A percentile compares a stretch with the other conserved stretches of the same genome.
These are phyloP conservation scores for Ammodytes dubius DNA, from an alignment of 2,113 vertebrate species.

Conservation along the genomic window DNA sequence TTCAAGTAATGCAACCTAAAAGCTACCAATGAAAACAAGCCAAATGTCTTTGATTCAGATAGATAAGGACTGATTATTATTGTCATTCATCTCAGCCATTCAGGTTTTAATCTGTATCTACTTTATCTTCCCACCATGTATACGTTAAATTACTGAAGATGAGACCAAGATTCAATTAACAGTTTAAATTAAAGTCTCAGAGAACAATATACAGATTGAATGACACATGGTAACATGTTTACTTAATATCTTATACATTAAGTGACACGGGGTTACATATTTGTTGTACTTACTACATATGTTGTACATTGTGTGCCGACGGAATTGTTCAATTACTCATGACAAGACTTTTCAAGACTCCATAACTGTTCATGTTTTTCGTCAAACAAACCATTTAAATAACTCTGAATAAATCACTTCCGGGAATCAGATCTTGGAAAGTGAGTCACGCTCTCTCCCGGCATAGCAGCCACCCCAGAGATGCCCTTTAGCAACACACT, in stretches of 20 bases:
- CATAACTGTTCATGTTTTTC: not conserved
- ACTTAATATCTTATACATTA: too few relatives aligned
- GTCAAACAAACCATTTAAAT: not conserved
- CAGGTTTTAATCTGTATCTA: too few relatives aligned
- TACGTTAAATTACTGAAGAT: not conserved
- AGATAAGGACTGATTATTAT: too few relatives aligned
- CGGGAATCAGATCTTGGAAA: conserved; percentile 37
- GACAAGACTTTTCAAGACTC: not conserved
- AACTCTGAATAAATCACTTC: conserved; percentile 16
- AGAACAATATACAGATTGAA: not conserved
- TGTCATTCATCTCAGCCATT: too few relatives aligned
- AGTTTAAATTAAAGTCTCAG: not conserved
- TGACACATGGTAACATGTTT: not conserved
- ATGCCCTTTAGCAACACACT: conserved; percentile 51
- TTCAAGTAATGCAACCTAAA: not conserved
- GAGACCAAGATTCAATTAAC: not conserved
- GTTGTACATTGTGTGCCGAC: not conserved
- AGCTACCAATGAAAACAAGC: not conserved
- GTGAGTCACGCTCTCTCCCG: conserved; percentile 8
- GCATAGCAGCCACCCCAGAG: conserved; percentile 34
- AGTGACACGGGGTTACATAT: not conserved
- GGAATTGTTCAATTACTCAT: not conserved
- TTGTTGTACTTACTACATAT: not conserved
- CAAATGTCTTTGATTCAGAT: too few relatives aligned
- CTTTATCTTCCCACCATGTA: not conserved